Evolutionary conservation across 2,888 invertebrate species (phyloP).

Genomic region (Trileptium ribeirensis): DNA sequence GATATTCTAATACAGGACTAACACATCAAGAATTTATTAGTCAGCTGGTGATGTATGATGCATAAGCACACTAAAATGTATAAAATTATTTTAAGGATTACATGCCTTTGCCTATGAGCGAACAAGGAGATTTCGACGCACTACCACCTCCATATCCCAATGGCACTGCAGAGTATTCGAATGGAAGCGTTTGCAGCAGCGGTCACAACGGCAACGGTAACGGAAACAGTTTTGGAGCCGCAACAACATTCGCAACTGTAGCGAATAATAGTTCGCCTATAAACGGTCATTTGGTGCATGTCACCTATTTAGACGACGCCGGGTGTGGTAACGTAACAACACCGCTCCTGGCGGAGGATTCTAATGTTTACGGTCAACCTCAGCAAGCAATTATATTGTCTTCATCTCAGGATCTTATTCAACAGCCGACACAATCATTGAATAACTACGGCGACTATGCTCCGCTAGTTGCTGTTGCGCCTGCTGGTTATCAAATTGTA

Average conservation of each 20-base stretch:
- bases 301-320: constrained; percentile 23
- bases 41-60: no score
- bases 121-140: constrained; percentile 49
- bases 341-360: background rate
- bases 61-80: no score
- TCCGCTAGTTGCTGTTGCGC: no score
- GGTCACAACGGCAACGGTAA: background rate
- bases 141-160: constrained; percentile 37
- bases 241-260: background rate
- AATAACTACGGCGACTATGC: no score
- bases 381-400: no score
- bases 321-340: background rate
- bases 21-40: no score
- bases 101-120: constrained; percentile 45
- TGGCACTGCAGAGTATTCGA: background rate
- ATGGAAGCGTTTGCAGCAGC: background rate
- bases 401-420: no score
- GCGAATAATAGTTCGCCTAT: background rate
- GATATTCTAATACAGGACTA: no score
- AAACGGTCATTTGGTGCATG: constrained; percentile 20
- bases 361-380: no score
- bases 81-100: constrained; percentile 44
- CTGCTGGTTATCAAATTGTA: no score
- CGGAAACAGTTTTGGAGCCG: no score
- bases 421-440: no score